Conservation (phyloP, 2,888 invertebrate species). For the Pogonocherus hispidulus region DNA sequence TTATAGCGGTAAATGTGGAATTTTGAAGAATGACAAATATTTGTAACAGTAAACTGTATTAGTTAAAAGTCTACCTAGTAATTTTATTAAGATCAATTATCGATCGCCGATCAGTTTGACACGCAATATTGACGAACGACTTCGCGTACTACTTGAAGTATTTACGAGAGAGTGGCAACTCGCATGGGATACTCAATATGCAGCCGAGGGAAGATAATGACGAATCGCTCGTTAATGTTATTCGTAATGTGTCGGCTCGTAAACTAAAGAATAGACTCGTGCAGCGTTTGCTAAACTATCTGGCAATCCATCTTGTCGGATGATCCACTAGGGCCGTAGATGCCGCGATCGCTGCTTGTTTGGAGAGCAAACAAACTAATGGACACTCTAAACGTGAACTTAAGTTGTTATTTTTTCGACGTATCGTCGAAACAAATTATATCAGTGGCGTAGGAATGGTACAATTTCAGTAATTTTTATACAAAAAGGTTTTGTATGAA, state of each 20-base stretch:
- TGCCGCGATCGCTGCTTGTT: slow-evolving; percentile 13
- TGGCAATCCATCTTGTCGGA: slow-evolving; percentile 27
- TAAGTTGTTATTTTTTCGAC: neutral
- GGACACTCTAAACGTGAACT: neutral
- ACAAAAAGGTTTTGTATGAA: too few species aligned
- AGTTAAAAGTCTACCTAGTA: neutral
- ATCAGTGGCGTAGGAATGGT: neutral
- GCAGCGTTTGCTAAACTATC: slow-evolving; percentile 36
- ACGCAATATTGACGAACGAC: slow-evolving; percentile 25
- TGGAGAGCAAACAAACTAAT: slow-evolving; percentile 4
- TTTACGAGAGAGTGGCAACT: slow-evolving; percentile 9
- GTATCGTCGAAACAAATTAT: neutral
- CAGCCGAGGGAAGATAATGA: slow-evolving; percentile 23
- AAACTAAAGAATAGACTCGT: slow-evolving; percentile 33
- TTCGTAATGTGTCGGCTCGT: slow-evolving; percentile 40
- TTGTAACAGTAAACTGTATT: too few species aligned
- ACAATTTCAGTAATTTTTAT: too few species aligned
- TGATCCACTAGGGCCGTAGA: slow-evolving; percentile 3
- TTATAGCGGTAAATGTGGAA: too few species aligned
- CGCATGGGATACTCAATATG: slow-evolving; percentile 25
- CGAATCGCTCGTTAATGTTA: slow-evolving; percentile 34
- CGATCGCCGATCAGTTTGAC: neutral
- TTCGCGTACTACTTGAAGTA: slow-evolving; percentile 1
- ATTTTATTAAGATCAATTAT: neutral
- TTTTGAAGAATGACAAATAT: too few species aligned